A percentile compares a stretch with the other conserved stretches of the same genome.
Conservation (phyloP, 1,140 invertebrate species). For the Scaptomyza montana region DNA sequence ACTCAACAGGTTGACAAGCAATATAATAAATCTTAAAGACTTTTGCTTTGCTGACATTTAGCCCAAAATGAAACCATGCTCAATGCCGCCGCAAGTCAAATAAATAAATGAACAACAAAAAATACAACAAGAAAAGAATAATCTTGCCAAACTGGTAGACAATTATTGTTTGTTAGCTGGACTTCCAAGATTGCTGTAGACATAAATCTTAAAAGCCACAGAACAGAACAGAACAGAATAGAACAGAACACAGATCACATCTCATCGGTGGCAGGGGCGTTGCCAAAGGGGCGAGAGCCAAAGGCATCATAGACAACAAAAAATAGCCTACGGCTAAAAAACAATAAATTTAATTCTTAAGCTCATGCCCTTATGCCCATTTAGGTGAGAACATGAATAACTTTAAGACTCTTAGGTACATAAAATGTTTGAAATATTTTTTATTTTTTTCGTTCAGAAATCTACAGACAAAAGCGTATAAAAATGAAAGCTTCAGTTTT, state of each 20-base stretch:
- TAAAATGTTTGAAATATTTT: background rate
- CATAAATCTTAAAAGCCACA: slow-evolving; percentile 66
- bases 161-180: slow-evolving; percentile 69
- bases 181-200: slow-evolving; percentile 59
- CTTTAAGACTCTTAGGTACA: background rate
- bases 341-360: slow-evolving; percentile 24
- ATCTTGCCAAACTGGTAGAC: slow-evolving; percentile 43
- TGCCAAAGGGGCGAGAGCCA: slow-evolving; percentile 7
- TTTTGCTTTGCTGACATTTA: slow-evolving; percentile 20
- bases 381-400: background rate
- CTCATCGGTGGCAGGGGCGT: slow-evolving; percentile 14
- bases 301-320: background rate
- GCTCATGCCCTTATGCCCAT: slow-evolving; percentile 1
- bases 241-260: too few relatives aligned
- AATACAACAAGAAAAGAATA: slow-evolving; percentile 3
- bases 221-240: slow-evolving; percentile 43
- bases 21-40: slow-evolving; percentile 10
- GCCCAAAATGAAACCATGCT: slow-evolving; percentile 28
- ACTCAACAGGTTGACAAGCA: too few relatives aligned
- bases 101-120: slow-evolving; percentile 7
- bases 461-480: background rate
- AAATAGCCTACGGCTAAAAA: background rate
- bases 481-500: too few relatives aligned
- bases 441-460: too few relatives aligned
- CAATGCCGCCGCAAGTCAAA: slow-evolving; percentile 7